These are phyloP conservation scores for Onychomys torridus DNA, from an alignment of 2,797 vertebrate species.

Conservation along the genomic window DNA sequence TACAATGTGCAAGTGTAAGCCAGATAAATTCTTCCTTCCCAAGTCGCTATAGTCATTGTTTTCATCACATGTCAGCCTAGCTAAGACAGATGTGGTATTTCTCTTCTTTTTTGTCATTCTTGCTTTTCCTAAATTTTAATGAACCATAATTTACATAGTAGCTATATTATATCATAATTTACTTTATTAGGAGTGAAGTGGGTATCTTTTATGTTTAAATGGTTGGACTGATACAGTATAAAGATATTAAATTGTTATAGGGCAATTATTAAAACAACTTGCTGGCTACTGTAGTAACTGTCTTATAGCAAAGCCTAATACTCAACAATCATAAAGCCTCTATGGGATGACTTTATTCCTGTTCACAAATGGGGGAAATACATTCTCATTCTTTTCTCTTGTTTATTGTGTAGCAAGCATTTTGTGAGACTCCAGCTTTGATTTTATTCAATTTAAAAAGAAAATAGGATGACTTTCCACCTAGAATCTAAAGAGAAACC, in stretches of 20 bases:
- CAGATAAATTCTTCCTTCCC: not conserved
- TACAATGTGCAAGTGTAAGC: not conserved
- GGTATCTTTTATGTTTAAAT: constrained; percentile 39
- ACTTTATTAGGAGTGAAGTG: constrained; percentile 57
- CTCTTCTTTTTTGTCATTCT: constrained; percentile 14
- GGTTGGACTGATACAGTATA: constrained; percentile 60
- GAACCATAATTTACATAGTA: constrained; percentile 65
- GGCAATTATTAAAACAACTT: constrained; percentile 8
- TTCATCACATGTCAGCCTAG: not conserved
- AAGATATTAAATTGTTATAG: constrained; percentile 65
- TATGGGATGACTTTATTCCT: not conserved
- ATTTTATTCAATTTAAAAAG: constrained; percentile 49
- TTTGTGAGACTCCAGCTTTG: constrained; percentile 3
- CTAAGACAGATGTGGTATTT: not conserved
- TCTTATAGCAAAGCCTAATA: constrained; percentile 33
- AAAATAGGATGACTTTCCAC: not conserved
- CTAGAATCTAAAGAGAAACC: constrained; percentile 29
- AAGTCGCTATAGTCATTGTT: not conserved
- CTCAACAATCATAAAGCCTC: not conserved
- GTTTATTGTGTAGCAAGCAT: not conserved
- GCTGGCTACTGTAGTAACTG: constrained; percentile 42
- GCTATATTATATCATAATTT: constrained; percentile 37
- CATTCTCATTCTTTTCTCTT: not conserved
- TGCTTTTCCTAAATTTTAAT: constrained; percentile 55
- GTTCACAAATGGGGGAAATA: not conserved